These are phyloP conservation scores for Drosophila parthenogenetica DNA, from an alignment of 2,888 invertebrate species.

Conservation along the genomic window DNA sequence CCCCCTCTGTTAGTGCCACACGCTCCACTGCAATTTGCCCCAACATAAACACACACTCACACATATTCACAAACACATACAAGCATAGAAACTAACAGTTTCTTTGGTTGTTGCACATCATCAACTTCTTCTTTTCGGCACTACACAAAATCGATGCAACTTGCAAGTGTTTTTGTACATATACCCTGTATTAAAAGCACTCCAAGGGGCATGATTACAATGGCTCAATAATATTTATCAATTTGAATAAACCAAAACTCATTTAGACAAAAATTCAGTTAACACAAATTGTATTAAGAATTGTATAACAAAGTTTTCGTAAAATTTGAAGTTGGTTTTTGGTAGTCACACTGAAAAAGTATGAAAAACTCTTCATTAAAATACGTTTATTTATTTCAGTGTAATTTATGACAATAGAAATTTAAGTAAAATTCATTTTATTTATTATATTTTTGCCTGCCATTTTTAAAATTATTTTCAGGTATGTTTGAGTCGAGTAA, in stretches of 20 bases:
- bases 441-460: not conserved
- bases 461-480: not conserved
- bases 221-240: not conserved
- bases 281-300: no score
- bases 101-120: slow-evolving; percentile 65
- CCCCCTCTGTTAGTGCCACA: slow-evolving; percentile 25
- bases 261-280: not conserved
- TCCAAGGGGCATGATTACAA: not conserved
- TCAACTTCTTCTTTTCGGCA: slow-evolving; percentile 63
- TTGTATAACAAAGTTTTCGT: no score
- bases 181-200: slow-evolving; percentile 33
- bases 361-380: no score
- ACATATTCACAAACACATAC: slow-evolving; percentile 10
- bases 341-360: no score
- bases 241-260: not conserved
- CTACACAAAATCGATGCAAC: slow-evolving; percentile 54
- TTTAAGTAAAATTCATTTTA: not conserved
- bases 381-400: no score
- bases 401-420: not conserved
- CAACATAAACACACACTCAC: slow-evolving; percentile 38
- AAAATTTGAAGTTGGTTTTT: no score
- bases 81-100: slow-evolving; percentile 21
- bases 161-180: slow-evolving; percentile 21
- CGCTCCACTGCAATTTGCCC: slow-evolving; percentile 48
- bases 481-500: slow-evolving; percentile 1